Conservation (phyloP, 2,888 invertebrate species). For the Oscheius onirici region DNA sequence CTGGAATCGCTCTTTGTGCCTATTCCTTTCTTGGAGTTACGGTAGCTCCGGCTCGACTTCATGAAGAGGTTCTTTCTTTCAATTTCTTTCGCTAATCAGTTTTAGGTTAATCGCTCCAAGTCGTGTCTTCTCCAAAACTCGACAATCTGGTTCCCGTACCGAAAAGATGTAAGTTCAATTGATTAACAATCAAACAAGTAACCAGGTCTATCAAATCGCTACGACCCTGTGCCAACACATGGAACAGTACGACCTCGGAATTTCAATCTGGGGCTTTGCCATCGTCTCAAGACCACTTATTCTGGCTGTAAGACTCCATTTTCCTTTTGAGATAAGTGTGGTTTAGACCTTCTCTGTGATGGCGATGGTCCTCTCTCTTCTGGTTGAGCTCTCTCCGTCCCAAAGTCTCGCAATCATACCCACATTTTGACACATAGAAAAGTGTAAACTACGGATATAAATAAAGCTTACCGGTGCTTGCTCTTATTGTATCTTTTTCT, state of each 20-base stretch:
- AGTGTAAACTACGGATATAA: not conserved
- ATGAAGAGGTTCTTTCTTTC: conserved; percentile 33
- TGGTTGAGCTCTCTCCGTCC: conserved; percentile 45
- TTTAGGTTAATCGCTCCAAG: conserved; percentile 74
- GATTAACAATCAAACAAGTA: not conserved
- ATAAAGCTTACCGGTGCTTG: not conserved
- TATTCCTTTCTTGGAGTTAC: conserved; percentile 52
- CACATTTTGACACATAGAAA: conserved; percentile 12
- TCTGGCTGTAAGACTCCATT: conserved; percentile 38
- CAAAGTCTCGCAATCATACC: conserved; percentile 23
- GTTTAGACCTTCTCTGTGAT: conserved; percentile 52
- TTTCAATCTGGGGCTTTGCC: conserved; percentile 53
- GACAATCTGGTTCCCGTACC: conserved; percentile 56
- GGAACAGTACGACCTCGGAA: conserved; percentile 45
- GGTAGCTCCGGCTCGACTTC: conserved; percentile 48
- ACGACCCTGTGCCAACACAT: conserved; percentile 41
- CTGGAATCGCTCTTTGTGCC: conserved; percentile 46
- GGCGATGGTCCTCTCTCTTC: conserved; percentile 49
- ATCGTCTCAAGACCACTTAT: conserved; percentile 47
- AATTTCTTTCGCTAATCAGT: not conserved
- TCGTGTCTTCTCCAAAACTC: conserved; percentile 52
- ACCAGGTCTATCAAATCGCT: conserved; percentile 34
- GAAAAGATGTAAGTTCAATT: conserved; percentile 45
- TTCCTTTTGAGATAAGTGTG: not conserved
- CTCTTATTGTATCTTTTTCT: not conserved